phyloP scores from a whole-genome alignment of 1,140 invertebrate genomes.

The Pseudomyrmex concolor region DNA sequence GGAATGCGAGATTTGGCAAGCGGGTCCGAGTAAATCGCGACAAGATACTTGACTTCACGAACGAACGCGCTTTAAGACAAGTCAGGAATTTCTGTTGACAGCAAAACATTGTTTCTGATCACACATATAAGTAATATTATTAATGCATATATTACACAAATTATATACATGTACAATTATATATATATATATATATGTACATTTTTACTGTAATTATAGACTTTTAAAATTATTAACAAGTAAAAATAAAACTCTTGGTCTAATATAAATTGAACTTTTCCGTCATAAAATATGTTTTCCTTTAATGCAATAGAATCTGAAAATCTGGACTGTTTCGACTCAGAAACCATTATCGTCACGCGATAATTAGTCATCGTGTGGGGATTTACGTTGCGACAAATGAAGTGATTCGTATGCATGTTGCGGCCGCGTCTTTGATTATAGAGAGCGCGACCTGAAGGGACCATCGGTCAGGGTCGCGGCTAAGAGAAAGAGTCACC shows the following conservation, averaged over 20 bases:
- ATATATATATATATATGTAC: too few relatives aligned
- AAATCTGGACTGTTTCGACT: not conserved
- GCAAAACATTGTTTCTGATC: not conserved
- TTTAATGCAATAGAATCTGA: not conserved
- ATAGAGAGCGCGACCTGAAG: not conserved
- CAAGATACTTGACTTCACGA: not conserved
- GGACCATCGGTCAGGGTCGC: not conserved
- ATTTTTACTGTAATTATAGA: too few relatives aligned
- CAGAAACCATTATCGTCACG: not conserved
- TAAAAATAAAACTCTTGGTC: not conserved
- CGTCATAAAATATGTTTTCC: too few relatives aligned
- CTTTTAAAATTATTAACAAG: not conserved
- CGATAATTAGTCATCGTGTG: not conserved
- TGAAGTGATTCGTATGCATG: not conserved
- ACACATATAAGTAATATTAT: too few relatives aligned
- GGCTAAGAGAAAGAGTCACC: conserved; percentile 4
- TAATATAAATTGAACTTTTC: too few relatives aligned
- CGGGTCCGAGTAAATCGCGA: not conserved
- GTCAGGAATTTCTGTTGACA: not conserved
- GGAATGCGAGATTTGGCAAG: not conserved
- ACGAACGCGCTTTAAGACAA: not conserved
- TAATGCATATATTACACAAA: too few relatives aligned
- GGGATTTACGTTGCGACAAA: not conserved
- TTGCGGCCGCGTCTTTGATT: conserved; percentile 29
- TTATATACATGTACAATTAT: too few relatives aligned